Evolutionary conservation across 2,888 invertebrate species (phyloP).

Genomic region (Agonum fuliginosum): DNA sequence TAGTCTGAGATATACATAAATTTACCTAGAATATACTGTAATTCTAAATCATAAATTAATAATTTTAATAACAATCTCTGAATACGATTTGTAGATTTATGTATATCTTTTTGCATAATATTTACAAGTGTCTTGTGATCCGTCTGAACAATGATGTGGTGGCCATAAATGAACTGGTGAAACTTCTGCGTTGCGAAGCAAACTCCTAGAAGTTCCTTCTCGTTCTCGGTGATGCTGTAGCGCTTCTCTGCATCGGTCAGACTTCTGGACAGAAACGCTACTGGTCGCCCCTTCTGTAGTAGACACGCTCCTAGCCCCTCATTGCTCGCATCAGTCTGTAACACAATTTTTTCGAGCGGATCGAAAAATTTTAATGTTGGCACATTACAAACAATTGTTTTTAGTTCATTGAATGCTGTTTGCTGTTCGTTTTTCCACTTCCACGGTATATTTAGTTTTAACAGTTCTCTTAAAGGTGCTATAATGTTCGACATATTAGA

Average conservation of each 20-base stretch:
- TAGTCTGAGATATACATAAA: neutral
- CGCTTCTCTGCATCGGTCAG: neutral
- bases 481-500: slow-evolving; percentile 20
- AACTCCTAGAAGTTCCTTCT: slow-evolving; percentile 5
- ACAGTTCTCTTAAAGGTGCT: slow-evolving; percentile 28
- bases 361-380: slow-evolving; percentile 10
- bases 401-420: too few relatives aligned
- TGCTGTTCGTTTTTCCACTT: neutral
- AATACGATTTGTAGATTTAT: slow-evolving; percentile 5
- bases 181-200: slow-evolving; percentile 44
- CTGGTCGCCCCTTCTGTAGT: slow-evolving; percentile 9
- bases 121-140: slow-evolving; percentile 49
- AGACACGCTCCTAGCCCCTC: neutral
- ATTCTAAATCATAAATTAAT: neutral
- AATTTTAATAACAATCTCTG: too few relatives aligned
- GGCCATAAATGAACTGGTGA: slow-evolving; percentile 42
- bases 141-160: slow-evolving; percentile 31
- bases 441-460: slow-evolving; percentile 4
- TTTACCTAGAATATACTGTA: neutral
- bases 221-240: slow-evolving; percentile 1
- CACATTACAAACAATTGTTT: too few relatives aligned
- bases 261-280: slow-evolving; percentile 9
- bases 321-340: slow-evolving; percentile 7
- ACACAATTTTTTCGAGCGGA: neutral
- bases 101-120: slow-evolving; percentile 51